Conservation (phyloP, 2,888 invertebrate species). For the Halocaridina rubra region DNA sequence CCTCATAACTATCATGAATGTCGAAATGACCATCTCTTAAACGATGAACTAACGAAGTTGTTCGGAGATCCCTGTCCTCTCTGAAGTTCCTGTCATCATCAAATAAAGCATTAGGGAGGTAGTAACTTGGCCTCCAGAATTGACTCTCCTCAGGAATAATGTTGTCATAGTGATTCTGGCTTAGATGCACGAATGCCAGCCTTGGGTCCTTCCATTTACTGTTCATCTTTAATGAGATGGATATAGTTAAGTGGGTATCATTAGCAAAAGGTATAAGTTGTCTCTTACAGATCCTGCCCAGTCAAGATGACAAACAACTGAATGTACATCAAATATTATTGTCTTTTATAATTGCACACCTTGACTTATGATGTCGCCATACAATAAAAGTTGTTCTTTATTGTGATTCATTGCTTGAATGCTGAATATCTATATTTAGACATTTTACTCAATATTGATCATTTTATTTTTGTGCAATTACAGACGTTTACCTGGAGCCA, state of each 20-base stretch:
- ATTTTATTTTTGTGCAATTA: too few relatives aligned
- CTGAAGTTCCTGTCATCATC: neutral
- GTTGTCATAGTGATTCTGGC: neutral
- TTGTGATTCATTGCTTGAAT: too few relatives aligned
- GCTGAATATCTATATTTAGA: too few relatives aligned
- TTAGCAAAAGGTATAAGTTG: neutral
- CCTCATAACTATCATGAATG: neutral
- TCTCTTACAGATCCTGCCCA: too few relatives aligned
- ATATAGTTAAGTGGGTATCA: neutral
- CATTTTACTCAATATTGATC: too few relatives aligned
- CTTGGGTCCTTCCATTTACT: neutral
- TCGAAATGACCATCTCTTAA: neutral
- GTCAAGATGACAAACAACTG: too few relatives aligned
- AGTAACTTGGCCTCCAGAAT: neutral
- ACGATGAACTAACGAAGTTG: neutral
- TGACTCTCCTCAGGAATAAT: neutral
- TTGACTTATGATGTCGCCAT: too few relatives aligned
- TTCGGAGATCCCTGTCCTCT: neutral
- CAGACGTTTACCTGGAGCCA: neutral
- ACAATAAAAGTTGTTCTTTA: too few relatives aligned
- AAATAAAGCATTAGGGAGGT: neutral
- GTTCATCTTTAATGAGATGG: neutral
- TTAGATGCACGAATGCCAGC: neutral
- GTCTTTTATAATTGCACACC: too few relatives aligned
- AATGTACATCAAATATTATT: too few relatives aligned